Evolutionary conservation across 2,888 invertebrate species (phyloP).

Genomic region (Rhamphomyia laevipes): DNA sequence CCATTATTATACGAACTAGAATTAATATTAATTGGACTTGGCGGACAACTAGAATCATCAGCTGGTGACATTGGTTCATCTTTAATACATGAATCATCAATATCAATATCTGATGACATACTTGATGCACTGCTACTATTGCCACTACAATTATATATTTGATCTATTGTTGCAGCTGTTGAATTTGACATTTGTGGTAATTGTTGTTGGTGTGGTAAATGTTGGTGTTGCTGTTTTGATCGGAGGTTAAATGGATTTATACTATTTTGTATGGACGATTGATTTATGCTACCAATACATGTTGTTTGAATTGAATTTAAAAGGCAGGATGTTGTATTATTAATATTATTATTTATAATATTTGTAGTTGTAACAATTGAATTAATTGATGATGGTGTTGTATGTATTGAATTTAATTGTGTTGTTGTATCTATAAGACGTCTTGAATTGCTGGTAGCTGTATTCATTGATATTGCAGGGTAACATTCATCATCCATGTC

Average conservation of each 20-base stretch:
- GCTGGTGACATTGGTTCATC: conserved; percentile 63
- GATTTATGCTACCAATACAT: conserved; percentile 4
- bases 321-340: conserved; percentile 12
- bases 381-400: conserved; percentile 15
- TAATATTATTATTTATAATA: conserved; percentile 13
- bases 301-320: not conserved
- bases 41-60: conserved; percentile 51
- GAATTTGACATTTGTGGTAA: conserved; percentile 22
- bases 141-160: not conserved
- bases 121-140: conserved; percentile 8
- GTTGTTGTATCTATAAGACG: conserved; percentile 18
- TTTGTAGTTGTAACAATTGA: conserved; percentile 14
- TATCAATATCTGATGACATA: conserved; percentile 26
- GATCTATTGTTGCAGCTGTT: conserved; percentile 22
- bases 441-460: conserved; percentile 39
- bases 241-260: conserved; percentile 16
- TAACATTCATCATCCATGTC: conserved; percentile 88
- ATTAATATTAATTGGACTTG: conserved; percentile 43
- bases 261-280: conserved; percentile 16
- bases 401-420: conserved; percentile 20
- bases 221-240: conserved; percentile 11
- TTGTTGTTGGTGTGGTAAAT: conserved; percentile 18
- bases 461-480: conserved; percentile 63
- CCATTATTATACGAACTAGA: conserved; percentile 10
- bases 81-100: conserved; percentile 47